Base-by-base conservation (phyloP, 2,888 invertebrate species). In the Tetragonisca angustula region DNA sequence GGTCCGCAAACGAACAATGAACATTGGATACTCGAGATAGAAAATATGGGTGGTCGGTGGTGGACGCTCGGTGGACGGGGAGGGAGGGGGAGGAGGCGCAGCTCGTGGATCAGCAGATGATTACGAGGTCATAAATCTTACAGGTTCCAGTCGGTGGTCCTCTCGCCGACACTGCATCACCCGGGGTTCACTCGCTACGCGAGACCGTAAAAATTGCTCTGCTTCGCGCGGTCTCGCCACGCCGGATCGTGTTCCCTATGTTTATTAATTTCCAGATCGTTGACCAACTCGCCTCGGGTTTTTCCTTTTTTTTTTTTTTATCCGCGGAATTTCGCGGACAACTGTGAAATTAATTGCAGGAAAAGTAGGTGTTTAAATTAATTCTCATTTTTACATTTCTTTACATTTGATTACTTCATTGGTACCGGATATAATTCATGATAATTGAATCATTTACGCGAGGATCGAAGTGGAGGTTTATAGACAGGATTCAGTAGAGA, bases 71-170 rank as follows among this genome's bases (percentile, higher is more conserved):
- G 43, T 9, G 43, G 43, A 43, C 43, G 43, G 43, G 2, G 36
- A 0, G 36, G 36, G 1, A 36, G 80, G 84, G 78, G 27, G 32
- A 62, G 43, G 82, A 74, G 62, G 54, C 79, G 17, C 76, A 24
- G 80, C 76, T 81, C 89, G 87, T 87, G 90, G 90, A 92, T 92
- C 92, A 92, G 91, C 90, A 85, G 91, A 92, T 92, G 92, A 93
- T 86, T 85, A 92, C 92, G 91, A 90, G 86, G 75, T 85, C 85
- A 74, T 86, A 85, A 85, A 86, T 85, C 76, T 85, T 84, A 64
- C 79, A 78, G n/a, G 15, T 27, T 27, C 54, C 36, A 21, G 69
- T 52, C 21, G 32, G 54, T 32, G 69, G 69, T 70, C 70, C 70
- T 36, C 54, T 13, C 17, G 2, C n/a, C 43, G 56, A 59, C 65